Percentiles rank a stretch among this genome's conserved stretches.
Evolutionary conservation across 2,888 invertebrate genomes (phyloP).

Genomic region (Acronicta aceris): DNA sequence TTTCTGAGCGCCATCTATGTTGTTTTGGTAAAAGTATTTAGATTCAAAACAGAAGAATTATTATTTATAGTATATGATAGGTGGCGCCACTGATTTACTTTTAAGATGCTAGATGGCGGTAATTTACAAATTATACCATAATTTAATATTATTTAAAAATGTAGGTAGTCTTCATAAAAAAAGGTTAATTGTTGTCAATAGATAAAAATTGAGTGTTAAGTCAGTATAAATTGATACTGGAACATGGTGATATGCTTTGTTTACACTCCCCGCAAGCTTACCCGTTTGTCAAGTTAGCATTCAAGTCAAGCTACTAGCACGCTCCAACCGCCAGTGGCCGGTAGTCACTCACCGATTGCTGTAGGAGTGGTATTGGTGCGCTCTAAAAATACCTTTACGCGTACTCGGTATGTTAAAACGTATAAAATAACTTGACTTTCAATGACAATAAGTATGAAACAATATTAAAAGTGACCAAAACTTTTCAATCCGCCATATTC

Average conservation of each 20-base stretch:
- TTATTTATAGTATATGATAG: neutral
- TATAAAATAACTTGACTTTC: constrained; percentile 64
- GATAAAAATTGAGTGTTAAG: neutral
- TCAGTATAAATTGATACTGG: neutral
- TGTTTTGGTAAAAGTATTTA: neutral
- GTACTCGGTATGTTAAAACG: constrained; percentile 65
- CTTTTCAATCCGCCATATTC: constrained; percentile 14
- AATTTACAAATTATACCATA: neutral
- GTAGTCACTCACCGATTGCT: constrained; percentile 71
- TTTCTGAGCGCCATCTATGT: constrained; percentile 21
- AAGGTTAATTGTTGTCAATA: neutral
- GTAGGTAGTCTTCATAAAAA: neutral
- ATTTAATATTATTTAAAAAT: neutral
- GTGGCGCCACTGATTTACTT: constrained; percentile 1
- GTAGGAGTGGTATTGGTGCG: constrained; percentile 57
- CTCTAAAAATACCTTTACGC: constrained; percentile 71
- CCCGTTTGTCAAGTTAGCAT: constrained; percentile 49
- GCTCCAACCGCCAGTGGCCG: constrained; percentile 57
- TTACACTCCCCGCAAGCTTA: constrained; percentile 44
- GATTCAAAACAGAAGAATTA: neutral
- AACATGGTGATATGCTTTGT: constrained; percentile 17
- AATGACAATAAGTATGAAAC: constrained; percentile 66
- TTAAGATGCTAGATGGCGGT: constrained; percentile 19
- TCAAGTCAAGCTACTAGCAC: constrained; percentile 60
- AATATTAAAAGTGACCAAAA: constrained; percentile 37